Evolutionary conservation across 2,113 vertebrate species (phyloP).

Genomic region (Ictalurus furcatus): DNA sequence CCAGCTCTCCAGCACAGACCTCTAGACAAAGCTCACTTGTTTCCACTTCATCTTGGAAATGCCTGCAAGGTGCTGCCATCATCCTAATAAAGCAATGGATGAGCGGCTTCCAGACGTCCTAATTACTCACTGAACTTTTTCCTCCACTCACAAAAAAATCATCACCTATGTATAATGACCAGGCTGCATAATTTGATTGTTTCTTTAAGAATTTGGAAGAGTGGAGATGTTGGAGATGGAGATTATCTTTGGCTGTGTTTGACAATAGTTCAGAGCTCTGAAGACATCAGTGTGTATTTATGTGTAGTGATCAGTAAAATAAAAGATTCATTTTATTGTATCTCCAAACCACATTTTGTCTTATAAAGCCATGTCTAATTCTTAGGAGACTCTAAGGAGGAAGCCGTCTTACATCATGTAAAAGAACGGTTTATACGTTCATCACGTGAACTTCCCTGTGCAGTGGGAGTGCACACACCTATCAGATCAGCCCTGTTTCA

Average conservation of each 20-base stretch:
- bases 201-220: constrained; percentile 57
- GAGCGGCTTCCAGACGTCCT: constrained; percentile 52
- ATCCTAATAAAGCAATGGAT: constrained; percentile 65
- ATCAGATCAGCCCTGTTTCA: background rate
- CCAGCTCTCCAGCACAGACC: constrained; percentile 35
- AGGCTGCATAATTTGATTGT: constrained; percentile 64
- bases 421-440: background rate
- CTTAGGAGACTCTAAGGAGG: background rate
- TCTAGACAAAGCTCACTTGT: constrained; percentile 66
- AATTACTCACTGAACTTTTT: constrained; percentile 60
- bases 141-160: constrained; percentile 68
- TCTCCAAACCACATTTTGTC: background rate
- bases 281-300: constrained; percentile 52
- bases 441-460: background rate
- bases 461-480: background rate
- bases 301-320: background rate
- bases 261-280: constrained; percentile 56
- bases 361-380: background rate
- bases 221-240: constrained; percentile 62
- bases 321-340: background rate
- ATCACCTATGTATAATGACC: constrained; percentile 60
- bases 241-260: constrained; percentile 67
- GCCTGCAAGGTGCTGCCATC: constrained; percentile 67
- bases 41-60: constrained; percentile 55
- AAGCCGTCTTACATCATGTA: background rate